A percentile compares a stretch with the other conserved stretches of the same genome.
phyloP scores from a whole-genome alignment of 2,797 vertebrate species.

The Cynodonichthys magdalenae region DNA sequence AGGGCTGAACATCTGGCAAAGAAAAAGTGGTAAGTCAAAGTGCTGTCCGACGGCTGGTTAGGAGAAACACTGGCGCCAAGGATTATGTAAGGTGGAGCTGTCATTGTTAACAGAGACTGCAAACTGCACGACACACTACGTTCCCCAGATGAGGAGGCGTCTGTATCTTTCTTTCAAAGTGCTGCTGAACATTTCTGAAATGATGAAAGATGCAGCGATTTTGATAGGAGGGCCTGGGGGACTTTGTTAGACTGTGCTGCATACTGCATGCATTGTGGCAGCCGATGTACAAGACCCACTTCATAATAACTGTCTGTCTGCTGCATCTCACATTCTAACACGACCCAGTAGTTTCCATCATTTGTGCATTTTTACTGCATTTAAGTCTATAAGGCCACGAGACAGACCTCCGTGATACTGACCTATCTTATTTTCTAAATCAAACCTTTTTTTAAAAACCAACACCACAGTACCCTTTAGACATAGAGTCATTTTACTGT shows the following conservation, averaged over 20 bases:
- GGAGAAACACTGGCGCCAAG: constrained; percentile 20
- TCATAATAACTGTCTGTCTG: constrained; percentile 23
- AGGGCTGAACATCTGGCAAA: constrained; percentile 67
- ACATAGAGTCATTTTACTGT: too few species aligned
- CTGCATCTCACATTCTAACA: constrained; percentile 11
- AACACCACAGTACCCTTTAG: too few species aligned
- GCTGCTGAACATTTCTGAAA: constrained; percentile 42
- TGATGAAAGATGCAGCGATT: constrained; percentile 51
- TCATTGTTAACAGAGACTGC: constrained; percentile 46
- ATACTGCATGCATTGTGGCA: constrained; percentile 39
- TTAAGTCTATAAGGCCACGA: constrained; percentile 12
- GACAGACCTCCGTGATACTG: constrained; percentile 14
- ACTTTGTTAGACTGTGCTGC: constrained; percentile 32
- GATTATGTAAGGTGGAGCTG: constrained; percentile 41
- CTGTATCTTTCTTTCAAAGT: constrained; percentile 56
- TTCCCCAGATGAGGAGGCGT: constrained; percentile 41
- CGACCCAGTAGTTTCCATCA: background rate
- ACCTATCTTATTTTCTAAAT: too few species aligned
- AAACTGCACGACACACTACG: constrained; percentile 30
- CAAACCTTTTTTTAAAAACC: too few species aligned
- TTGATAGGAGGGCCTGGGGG: constrained; percentile 52
- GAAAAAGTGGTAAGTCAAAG: constrained; percentile 58
- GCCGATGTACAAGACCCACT: constrained; percentile 10
- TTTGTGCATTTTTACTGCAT: constrained; percentile 10
- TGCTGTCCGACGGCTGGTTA: constrained; percentile 52